Evolutionary conservation across 2,888 invertebrate species (phyloP).

Genomic region (Elmis aenea): DNA sequence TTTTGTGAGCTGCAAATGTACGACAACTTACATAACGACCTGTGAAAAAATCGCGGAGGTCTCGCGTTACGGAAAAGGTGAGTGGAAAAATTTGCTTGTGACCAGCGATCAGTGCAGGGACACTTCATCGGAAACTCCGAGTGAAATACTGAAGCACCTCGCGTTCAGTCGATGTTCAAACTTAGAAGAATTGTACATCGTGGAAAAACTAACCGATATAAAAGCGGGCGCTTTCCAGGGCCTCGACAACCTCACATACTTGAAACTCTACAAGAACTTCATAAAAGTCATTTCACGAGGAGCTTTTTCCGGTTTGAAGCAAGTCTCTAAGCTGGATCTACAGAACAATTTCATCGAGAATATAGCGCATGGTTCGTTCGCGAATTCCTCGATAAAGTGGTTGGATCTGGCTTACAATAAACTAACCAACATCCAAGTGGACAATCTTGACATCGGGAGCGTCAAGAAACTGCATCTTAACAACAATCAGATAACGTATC

Average conservation of each 20-base stretch:
- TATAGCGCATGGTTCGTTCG: conserved; percentile 12
- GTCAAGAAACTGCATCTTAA: conserved; percentile 13
- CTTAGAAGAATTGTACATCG: conserved; percentile 18
- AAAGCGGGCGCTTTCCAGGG: conserved; percentile 13
- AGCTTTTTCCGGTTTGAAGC: conserved; percentile 14
- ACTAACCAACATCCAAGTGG: conserved; percentile 14
- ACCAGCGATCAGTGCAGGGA: conserved; percentile 11
- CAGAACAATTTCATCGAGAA: conserved; percentile 16
- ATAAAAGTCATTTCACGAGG: conserved; percentile 11
- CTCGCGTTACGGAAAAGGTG: conserved; percentile 9
- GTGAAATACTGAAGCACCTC: conserved; percentile 9
- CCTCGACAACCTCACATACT: conserved; percentile 12
- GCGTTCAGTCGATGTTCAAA: conserved; percentile 12
- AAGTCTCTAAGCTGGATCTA: conserved; percentile 15
- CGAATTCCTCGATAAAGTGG: conserved; percentile 8
- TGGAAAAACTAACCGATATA: conserved; percentile 9
- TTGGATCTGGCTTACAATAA: conserved; percentile 17
- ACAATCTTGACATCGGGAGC: conserved; percentile 4
- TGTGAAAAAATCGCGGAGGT: conserved; percentile 19
- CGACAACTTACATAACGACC: conserved; percentile 14
- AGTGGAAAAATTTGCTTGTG: conserved; percentile 18
- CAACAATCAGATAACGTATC: conserved; percentile 10
- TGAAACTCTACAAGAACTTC: conserved; percentile 17
- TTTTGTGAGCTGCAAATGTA: conserved; percentile 9
- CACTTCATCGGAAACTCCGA: not conserved